phyloP scores from a whole-genome alignment of 2,888 invertebrate species.

The Celastrina argiolus region DNA sequence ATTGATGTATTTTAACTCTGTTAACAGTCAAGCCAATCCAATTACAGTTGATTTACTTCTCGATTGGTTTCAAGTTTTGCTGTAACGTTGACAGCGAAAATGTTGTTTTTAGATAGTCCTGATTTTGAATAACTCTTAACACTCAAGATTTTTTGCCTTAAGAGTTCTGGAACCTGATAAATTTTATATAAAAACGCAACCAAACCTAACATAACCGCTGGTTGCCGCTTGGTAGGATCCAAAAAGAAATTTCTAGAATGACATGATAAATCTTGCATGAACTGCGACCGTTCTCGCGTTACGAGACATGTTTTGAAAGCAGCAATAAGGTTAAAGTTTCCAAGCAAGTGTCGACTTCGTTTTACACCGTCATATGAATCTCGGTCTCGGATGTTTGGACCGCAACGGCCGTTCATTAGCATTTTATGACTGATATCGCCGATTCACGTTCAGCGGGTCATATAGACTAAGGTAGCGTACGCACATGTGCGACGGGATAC shows the following conservation, averaged over 20 bases:
- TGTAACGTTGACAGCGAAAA: conserved; percentile 8
- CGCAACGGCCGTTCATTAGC: conserved; percentile 74
- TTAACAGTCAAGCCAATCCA: conserved; percentile 41
- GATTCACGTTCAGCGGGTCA: conserved; percentile 73
- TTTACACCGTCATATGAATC: conserved; percentile 76
- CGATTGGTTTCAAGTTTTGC: background rate
- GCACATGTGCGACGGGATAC: background rate
- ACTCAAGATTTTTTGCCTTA: background rate
- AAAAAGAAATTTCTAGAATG: background rate
- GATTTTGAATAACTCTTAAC: background rate
- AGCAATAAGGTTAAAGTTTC: conserved; percentile 71
- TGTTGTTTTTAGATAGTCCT: background rate
- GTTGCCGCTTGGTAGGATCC: background rate
- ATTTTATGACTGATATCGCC: conserved; percentile 77
- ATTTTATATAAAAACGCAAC: background rate
- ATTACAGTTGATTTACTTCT: conserved; percentile 19
- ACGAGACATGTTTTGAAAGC: conserved; percentile 74
- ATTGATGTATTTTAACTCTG: conserved; percentile 49
- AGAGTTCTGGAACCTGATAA: background rate
- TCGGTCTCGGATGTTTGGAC: conserved; percentile 76
- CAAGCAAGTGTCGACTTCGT: conserved; percentile 74
- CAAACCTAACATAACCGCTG: background rate
- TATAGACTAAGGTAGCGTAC: conserved; percentile 45
- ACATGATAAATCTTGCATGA: conserved; percentile 16
- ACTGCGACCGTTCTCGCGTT: conserved; percentile 52